phyloP scores from a whole-genome alignment of 2,797 vertebrate species.

The Pelochelys cantorii region DNA sequence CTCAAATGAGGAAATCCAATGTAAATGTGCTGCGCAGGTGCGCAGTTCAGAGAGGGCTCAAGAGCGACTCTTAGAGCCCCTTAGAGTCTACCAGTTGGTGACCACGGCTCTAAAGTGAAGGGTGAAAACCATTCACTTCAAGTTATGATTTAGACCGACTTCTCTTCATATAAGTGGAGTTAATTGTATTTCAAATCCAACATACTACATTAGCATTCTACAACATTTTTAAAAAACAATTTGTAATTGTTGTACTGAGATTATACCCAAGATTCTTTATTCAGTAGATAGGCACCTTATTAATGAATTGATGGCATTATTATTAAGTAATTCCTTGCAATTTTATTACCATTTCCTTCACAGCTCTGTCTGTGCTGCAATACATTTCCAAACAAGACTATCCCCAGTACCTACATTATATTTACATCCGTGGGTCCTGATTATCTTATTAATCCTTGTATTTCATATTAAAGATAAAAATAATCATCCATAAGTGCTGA shows the following conservation, averaged over 20 bases:
- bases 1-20: too few relatives aligned
- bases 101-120: neutral
- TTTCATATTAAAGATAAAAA: conserved; percentile 1
- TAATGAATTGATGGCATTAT: neutral
- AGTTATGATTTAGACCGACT: neutral
- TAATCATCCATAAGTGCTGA: neutral
- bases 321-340: neutral
- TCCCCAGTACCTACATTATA: neutral
- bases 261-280: conserved; percentile 15
- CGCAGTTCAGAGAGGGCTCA: too few relatives aligned
- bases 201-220: neutral
- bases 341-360: neutral
- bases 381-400: neutral
- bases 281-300: neutral
- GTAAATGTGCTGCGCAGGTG: too few relatives aligned
- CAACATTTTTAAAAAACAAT: neutral
- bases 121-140: neutral
- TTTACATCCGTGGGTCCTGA: neutral
- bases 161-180: neutral
- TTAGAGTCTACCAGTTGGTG: too few relatives aligned
- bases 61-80: too few relatives aligned
- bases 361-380: accelerated
- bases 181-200: neutral
- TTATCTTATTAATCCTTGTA: neutral
- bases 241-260: neutral